Conservation (phyloP, 1,140 invertebrate genomes). For the Sitobion miscanthi region DNA sequence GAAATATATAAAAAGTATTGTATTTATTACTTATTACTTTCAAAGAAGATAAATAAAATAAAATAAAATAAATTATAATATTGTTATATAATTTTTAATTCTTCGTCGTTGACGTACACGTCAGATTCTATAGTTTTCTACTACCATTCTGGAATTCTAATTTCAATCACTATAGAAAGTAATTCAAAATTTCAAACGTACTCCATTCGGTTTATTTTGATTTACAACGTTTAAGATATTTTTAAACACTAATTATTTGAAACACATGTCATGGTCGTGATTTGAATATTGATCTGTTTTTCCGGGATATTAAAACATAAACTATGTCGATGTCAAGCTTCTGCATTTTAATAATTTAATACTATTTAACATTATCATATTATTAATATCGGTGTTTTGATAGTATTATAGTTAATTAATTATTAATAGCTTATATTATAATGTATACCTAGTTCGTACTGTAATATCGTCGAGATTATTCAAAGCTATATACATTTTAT, state of each 20-base stretch:
- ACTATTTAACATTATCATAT: not conserved
- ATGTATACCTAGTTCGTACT: not conserved
- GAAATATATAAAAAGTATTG: not conserved
- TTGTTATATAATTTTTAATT: not conserved
- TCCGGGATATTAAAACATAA: not conserved
- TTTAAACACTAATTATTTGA: not conserved
- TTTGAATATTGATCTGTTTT: not conserved
- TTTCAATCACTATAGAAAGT: not conserved
- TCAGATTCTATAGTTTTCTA: no score
- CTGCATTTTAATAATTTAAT: not conserved
- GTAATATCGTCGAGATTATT: not conserved
- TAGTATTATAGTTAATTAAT: not conserved
- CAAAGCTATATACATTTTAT: not conserved
- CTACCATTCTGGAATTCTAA: no score
- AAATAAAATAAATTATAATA: not conserved
- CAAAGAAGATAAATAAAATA: no score
- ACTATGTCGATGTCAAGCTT: not conserved
- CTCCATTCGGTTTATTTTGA: not conserved
- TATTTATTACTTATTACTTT: not conserved
- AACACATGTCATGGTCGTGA: not conserved
- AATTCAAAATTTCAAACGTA: not conserved
- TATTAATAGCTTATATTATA: not conserved
- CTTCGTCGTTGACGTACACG: not conserved
- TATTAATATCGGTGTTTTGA: not conserved
- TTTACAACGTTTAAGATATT: not conserved